A percentile compares a stretch with the other conserved stretches of the same genome.
These are phyloP conservation scores for Anticlea derivata DNA, from an alignment of 2,888 invertebrate species.

Conservation along the genomic window DNA sequence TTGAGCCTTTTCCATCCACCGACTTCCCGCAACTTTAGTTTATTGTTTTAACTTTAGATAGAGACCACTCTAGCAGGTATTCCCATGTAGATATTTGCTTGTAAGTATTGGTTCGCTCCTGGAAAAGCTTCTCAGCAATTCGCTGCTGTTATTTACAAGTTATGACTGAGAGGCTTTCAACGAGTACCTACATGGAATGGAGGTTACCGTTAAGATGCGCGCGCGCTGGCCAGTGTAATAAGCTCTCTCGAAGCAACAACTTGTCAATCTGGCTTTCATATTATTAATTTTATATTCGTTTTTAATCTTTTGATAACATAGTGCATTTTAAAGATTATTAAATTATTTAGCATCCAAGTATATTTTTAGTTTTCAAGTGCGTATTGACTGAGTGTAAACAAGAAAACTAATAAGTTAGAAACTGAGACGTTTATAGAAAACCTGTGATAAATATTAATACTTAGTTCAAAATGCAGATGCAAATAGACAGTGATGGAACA, in stretches of 20 bases:
- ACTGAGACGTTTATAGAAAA: neutral
- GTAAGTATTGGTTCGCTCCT: too few relatives aligned
- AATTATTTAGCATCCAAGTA: too few relatives aligned
- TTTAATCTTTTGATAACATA: neutral
- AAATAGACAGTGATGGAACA: slow-evolving; percentile 79
- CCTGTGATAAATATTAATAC: slow-evolving; percentile 2
- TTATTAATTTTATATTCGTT: neutral
- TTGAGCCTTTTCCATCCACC: too few relatives aligned
- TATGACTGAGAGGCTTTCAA: slow-evolving; percentile 23
- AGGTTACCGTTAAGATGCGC: slow-evolving; percentile 56
- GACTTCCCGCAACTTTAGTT: too few relatives aligned
- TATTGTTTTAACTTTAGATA: too few relatives aligned
- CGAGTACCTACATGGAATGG: slow-evolving; percentile 32
- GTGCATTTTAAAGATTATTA: too few relatives aligned
- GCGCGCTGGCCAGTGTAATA: slow-evolving; percentile 44
- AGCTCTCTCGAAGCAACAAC: slow-evolving; percentile 25
- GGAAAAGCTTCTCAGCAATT: neutral
- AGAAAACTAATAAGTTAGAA: too few relatives aligned
- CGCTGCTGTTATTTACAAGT: neutral
- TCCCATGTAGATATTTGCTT: too few relatives aligned
- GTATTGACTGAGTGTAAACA: too few relatives aligned
- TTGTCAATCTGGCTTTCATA: slow-evolving; percentile 11
- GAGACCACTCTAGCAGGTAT: too few relatives aligned
- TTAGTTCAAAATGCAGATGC: slow-evolving; percentile 63
- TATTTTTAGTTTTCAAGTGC: neutral